These are phyloP conservation scores for Pseudomyrmex cubaensis DNA, from an alignment of 1,140 invertebrate genomes.

Conservation along the genomic window DNA sequence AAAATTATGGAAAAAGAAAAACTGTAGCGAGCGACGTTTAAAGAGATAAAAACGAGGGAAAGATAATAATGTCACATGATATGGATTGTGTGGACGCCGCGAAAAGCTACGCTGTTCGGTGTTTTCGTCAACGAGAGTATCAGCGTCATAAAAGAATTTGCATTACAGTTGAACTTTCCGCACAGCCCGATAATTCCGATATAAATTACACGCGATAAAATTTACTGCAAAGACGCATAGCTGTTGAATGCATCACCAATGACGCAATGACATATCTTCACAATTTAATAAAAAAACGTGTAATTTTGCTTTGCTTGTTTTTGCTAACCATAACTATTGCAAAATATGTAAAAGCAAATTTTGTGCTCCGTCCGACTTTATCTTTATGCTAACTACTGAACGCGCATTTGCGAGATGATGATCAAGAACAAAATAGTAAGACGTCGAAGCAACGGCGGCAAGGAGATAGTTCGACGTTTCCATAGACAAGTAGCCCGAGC, in stretches of 20 bases:
- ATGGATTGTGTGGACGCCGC: neutral
- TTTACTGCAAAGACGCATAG: neutral
- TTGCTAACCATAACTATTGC: neutral
- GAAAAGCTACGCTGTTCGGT: neutral
- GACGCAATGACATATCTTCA: neutral
- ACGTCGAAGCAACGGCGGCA: slow-evolving; percentile 4
- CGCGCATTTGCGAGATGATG: slow-evolving; percentile 30
- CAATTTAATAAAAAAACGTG: neutral
- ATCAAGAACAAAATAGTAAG: slow-evolving; percentile 49
- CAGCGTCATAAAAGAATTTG: slow-evolving; percentile 45
- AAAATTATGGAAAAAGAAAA: slow-evolving; percentile 8
- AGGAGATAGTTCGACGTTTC: slow-evolving; percentile 60
- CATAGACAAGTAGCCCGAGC: slow-evolving; percentile 52
- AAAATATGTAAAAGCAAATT: slow-evolving; percentile 10
- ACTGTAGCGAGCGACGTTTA: neutral
- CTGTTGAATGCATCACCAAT: neutral
- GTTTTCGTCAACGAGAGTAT: slow-evolving; percentile 23
- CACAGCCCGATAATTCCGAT: slow-evolving; percentile 15
- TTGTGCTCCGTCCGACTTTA: slow-evolving; percentile 1
- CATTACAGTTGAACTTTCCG: slow-evolving; percentile 35
- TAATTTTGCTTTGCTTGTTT: neutral
- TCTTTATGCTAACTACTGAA: slow-evolving; percentile 23
- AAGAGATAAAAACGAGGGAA: neutral
- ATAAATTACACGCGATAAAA: slow-evolving; percentile 40
- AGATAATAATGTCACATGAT: slow-evolving; percentile 30